Conservation (phyloP, 2,797 vertebrate genomes). For the Agapornis canus region DNA sequence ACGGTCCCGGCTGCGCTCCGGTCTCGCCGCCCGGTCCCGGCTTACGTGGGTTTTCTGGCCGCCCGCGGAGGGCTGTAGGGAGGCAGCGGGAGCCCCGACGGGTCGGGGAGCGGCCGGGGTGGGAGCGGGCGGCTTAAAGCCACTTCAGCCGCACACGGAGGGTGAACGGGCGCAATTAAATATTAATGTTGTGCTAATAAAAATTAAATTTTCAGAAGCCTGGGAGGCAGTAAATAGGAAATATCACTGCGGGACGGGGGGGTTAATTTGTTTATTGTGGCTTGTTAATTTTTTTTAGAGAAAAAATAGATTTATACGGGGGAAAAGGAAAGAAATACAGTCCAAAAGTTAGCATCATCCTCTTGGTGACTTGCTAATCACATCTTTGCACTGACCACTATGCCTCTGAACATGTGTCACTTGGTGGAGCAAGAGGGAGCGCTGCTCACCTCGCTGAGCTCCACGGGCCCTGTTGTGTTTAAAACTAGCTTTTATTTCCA, state of each 20-base stretch:
- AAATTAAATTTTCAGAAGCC: background rate
- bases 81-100: background rate
- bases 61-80: background rate
- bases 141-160: accelerated
- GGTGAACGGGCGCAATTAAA: background rate
- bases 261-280: background rate
- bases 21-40: background rate
- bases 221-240: background rate
- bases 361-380: background rate
- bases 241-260: background rate
- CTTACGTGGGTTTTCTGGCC: background rate
- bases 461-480: background rate
- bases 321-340: background rate
- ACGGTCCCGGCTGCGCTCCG: background rate
- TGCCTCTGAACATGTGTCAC: background rate
- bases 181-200: slow-evolving; percentile 10
- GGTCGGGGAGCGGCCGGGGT: background rate
- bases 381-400: background rate
- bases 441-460: background rate
- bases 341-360: slow-evolving; percentile 24
- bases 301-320: accelerated
- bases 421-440: slow-evolving; percentile 48
- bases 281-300: accelerated
- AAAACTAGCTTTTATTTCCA: background rate
- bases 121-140: background rate